These are phyloP conservation scores for Cerceris rybyensis DNA, from an alignment of 2,888 invertebrate genomes.

Conservation along the genomic window DNA sequence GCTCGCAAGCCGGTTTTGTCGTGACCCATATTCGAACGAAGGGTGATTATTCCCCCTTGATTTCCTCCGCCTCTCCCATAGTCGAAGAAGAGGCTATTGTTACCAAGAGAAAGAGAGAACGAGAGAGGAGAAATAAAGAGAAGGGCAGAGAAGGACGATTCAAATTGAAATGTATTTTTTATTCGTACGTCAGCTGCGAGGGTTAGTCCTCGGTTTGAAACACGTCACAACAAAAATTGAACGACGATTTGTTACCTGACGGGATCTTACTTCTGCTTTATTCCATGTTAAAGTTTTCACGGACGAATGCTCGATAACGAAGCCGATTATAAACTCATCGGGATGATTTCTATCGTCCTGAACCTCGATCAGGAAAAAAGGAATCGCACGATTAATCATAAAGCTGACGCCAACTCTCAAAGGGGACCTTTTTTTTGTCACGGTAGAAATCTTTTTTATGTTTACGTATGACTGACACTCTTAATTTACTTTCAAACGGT, in stretches of 20 bases:
- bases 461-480: no score
- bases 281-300: not conserved
- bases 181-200: not conserved
- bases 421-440: not conserved
- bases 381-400: not conserved
- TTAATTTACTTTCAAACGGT: no score
- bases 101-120: not conserved
- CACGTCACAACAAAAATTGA: conserved; percentile 37
- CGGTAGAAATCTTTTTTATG: no score
- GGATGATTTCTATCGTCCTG: not conserved
- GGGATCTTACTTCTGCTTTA: not conserved
- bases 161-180: conserved; percentile 47
- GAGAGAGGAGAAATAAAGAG: no score
- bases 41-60: conserved; percentile 55
- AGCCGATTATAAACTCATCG: conserved; percentile 2
- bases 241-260: conserved; percentile 30
- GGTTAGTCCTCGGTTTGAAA: not conserved
- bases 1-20: conserved; percentile 61
- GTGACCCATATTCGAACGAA: conserved; percentile 69
- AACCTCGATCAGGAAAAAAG: not conserved
- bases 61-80: conserved; percentile 14
- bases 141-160: conserved; percentile 28
- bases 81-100: conserved; percentile 36
- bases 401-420: not conserved
- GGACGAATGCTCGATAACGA: not conserved